Evolutionary conservation across 2,888 invertebrate genomes (phyloP), one percentile per base, ranked within the genome.

Genomic region (Spodoptera exigua): DNA sequence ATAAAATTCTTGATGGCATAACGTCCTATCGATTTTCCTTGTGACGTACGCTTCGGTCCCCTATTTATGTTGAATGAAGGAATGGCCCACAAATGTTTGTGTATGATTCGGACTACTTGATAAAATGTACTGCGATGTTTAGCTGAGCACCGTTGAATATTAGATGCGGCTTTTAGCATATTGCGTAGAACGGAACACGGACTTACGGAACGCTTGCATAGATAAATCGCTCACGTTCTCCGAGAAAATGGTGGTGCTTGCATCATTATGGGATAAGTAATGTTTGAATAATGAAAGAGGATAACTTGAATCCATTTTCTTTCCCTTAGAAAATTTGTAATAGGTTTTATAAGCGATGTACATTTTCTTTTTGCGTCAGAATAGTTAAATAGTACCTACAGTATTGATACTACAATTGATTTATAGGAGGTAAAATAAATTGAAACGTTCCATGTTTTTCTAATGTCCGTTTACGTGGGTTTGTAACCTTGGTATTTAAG

Each of bases 1-100:
- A 74, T 70, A 64, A 74, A 68, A 61, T 72, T 70, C 70, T 80
- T 74, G 67, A 64, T 63, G 61, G 60, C 59, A 66, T 71, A 75
- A 68, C 65, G 69, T 55, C 21, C 52, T 66, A 81, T 81, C 72
- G 78, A 79, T 79, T 74, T 71, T 60, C 47, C n/a, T 14, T 47
- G 45, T 67, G 60, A 67, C 67, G 70, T 70, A 67, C 58, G 32
- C 52, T 61, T 58, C 39, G 43, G 57, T 64, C 56, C 70, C 75
- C 70, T 65, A 67, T 76, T 58, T 67, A 66, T 70, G 68, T 49
- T 81, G 78, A 76, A 79, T 80, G 76, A 53, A 60, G 46, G 35
- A 13, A 52, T 16, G 32, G 43, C 54, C 41, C 47, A 70, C 71
- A 41, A 67, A 17, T 56, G 45, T 54, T 63, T 70, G 57, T 62